Base-by-base conservation (phyloP, 2,888 invertebrate species). In the Lamellibrachia satsuma region DNA sequence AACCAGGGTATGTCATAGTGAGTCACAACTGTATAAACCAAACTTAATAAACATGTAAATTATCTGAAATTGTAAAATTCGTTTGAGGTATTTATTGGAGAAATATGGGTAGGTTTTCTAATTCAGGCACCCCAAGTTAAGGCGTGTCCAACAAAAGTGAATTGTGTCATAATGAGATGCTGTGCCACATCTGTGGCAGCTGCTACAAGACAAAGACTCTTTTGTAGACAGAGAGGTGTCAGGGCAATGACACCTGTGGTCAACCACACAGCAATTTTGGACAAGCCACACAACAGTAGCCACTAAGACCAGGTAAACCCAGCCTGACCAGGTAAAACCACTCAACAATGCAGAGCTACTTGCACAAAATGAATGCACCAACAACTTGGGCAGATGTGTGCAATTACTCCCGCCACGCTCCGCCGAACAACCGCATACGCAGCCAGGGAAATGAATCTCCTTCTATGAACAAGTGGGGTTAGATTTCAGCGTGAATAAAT, bases 401-500 rank as follows among this genome's bases (percentile, higher is more conserved):
- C 75, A 75, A 75, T 75, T 75, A 75, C 75, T 75, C 75, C 22
- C 6, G 75, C 6, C 75, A 75, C 15, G 75, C 75, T 75, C 75
- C 75, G 6, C 2, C 75, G 75, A 75, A 75, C 75, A 75, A 15
- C 2, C 22, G 75, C 75, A 75, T 75, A 75, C 3, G 75, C 75
- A 22, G 75, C 75, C 75, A 22, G 75, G 75, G 75, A 75, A 75
- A 75, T 75, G 75, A 75, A 75, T 75, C 75, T 75, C 75, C n/a
- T 3, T 75, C 75, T 6, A 75, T 11, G 75, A 75, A 75, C 75
- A 75, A 75, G 75, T 22, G 75, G 75, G 75, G 75, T 75, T 75
- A 75, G 75, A 75, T 75, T 75, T 75, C 75, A 75, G 75, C n/a
- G 22, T 75, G 75, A 75, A 75, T 75, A 75, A 75, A 75, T 75